phyloP scores from a whole-genome alignment of 2,888 invertebrate species.

The Acleris cristana region DNA sequence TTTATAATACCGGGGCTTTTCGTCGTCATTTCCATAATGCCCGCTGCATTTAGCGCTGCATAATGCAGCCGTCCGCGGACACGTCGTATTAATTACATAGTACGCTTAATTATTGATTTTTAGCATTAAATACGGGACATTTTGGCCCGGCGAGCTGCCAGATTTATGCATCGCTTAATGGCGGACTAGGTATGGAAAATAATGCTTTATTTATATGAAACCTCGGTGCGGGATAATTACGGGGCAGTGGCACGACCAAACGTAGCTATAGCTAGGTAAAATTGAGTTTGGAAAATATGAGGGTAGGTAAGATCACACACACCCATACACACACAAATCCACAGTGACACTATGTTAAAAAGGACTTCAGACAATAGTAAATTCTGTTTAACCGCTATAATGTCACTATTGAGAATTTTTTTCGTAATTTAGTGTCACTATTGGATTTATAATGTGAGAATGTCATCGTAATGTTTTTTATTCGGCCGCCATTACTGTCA shows the following conservation, averaged over 20 bases:
- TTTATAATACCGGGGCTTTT: conserved; percentile 43
- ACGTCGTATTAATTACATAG: conserved; percentile 79
- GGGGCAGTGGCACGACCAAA: neutral
- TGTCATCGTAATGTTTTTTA: no score
- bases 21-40: conserved; percentile 71
- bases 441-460: no score
- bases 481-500: no score
- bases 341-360: no score
- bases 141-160: conserved; percentile 54
- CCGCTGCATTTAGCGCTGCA: conserved; percentile 56
- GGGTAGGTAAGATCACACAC: no score
- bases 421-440: no score
- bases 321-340: no score
- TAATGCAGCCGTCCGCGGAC: conserved; percentile 56
- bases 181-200: conserved; percentile 37
- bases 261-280: no score
- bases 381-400: no score
- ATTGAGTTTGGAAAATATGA: no score
- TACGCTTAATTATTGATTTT: conserved; percentile 82
- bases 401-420: no score
- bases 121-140: conserved; percentile 72
- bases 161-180: conserved; percentile 48
- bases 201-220: conserved; percentile 27
- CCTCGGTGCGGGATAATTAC: conserved; percentile 21
- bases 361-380: no score